Percentiles rank a stretch among this genome's conserved stretches.
These are phyloP conservation scores for Danionella cerebrum DNA, from an alignment of 2,113 vertebrate genomes.

Conservation along the genomic window DNA sequence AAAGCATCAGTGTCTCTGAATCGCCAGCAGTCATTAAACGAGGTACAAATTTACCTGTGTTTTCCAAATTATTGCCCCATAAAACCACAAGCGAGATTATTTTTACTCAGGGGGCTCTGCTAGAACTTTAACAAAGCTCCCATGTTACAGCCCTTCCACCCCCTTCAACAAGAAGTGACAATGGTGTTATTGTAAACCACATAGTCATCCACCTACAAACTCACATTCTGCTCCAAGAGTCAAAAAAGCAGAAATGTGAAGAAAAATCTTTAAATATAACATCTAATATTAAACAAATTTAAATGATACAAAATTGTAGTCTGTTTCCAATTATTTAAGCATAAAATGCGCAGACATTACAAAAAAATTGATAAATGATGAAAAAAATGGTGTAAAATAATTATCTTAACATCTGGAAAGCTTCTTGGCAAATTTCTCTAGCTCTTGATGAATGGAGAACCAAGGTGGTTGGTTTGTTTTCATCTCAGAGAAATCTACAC, in stretches of 20 bases:
- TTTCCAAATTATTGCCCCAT: slow-evolving; percentile 21
- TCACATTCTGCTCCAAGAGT: slow-evolving; percentile 27
- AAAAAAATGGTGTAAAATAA: background rate
- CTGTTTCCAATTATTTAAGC: too few relatives aligned
- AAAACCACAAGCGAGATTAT: slow-evolving; percentile 17
- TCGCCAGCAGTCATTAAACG: background rate
- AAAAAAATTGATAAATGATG: background rate
- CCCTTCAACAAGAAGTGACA: slow-evolving; percentile 30
- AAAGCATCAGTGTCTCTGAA: background rate
- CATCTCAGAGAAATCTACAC: slow-evolving; percentile 12
- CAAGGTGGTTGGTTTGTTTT: background rate
- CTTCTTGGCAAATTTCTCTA: too few relatives aligned
- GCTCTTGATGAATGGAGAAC: background rate
- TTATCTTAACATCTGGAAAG: too few relatives aligned
- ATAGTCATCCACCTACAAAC: slow-evolving; percentile 20
- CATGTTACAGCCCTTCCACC: slow-evolving; percentile 50
- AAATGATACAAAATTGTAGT: too few relatives aligned
- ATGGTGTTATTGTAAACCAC: slow-evolving; percentile 36
- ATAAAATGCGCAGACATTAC: too few relatives aligned
- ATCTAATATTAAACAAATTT: too few relatives aligned
- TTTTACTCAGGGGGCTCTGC: slow-evolving; percentile 37
- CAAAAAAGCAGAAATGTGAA: slow-evolving; percentile 15
- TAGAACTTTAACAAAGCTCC: slow-evolving; percentile 58
- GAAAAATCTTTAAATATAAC: too few relatives aligned
- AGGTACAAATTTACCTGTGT: background rate